Evolutionary conservation across 2,888 invertebrate genomes (phyloP).

Genomic region (Lithophane ornitopus): DNA sequence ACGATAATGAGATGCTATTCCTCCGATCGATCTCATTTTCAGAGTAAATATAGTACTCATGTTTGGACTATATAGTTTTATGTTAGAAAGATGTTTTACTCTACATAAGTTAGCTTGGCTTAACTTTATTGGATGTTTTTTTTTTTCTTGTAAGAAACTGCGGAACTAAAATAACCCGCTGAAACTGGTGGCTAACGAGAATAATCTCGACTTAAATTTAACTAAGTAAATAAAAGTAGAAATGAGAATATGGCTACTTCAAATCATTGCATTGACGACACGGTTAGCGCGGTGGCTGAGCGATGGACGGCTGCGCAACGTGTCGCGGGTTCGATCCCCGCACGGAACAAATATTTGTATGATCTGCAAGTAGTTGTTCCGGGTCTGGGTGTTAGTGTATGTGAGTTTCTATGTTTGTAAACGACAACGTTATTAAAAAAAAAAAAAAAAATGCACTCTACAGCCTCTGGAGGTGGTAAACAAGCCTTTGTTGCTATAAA

Average conservation of each 20-base stretch:
- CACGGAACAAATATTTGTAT: no score
- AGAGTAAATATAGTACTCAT: background rate
- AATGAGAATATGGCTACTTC: background rate
- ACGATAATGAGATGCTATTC: constrained; percentile 13
- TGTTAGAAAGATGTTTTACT: constrained; percentile 4
- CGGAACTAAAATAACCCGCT: background rate
- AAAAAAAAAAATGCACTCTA: no score
- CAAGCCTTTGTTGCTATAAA: background rate
- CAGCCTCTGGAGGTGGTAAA: background rate
- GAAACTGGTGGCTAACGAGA: background rate
- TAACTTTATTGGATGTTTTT: background rate
- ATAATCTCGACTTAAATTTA: background rate
- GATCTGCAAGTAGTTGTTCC: no score
- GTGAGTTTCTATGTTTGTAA: no score
- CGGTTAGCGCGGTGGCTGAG: no score
- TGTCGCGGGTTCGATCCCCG: no score
- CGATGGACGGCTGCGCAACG: no score
- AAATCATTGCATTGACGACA: no score
- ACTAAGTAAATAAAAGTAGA: background rate
- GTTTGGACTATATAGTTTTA: background rate
- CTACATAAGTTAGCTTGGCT: background rate
- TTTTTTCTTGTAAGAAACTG: background rate
- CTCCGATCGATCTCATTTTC: constrained; percentile 4
- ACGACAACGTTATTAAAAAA: no score
- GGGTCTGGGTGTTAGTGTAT: no score